Base-by-base conservation (phyloP, 2,888 invertebrate genomes). In the Drosophila putrida region DNA sequence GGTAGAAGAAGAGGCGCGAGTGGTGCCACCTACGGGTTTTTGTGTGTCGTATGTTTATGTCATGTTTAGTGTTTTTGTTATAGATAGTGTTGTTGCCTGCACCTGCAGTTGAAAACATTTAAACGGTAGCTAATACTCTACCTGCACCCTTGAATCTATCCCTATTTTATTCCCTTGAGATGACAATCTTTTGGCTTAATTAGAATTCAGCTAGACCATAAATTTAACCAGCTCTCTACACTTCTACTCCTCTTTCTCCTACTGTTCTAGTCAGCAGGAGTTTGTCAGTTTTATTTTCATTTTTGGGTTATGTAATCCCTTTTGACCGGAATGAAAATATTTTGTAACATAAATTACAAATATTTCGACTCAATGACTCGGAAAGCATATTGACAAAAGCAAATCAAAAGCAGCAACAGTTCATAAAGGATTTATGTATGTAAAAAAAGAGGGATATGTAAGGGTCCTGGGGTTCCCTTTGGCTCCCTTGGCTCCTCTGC, bases 311-410 rank as follows among this genome's bases (percentile, higher is more conserved):
- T 67, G 74, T 78, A 67, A 77, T 73, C 43, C 67, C 28, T 20
- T 54, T 20, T 49, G 51, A 47, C 35, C 57, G 50, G 67, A 75
- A 83, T 78, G 70, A 75, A 81, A 84, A 78, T 89, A 72, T 87
- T 89, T 77, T 70, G 77, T 76, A 69, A 74, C 88, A 89, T 84
- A 84, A 79, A 87, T 87, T 70, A 79, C 31, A 78, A 84, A 78
- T 83, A 72, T 82, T 57, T 62, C 51, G 27, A 36, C 49, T 62
- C 20, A 58, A 60, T 57, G 58, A 38, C 13, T 31, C n/a, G 36
- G 10, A 39, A 15, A 15, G 46, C 61, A 54, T 15, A 54, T 15
- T 53, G 51, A 50, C 36, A 59, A 39, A 61, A 65, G 36, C 39
- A 44, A 43, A 44, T 39, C 58, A 68, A 69, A 63, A 60, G 47